These are phyloP conservation scores for Lemur catta DNA, from an alignment of 2,797 vertebrate genomes.

Conservation along the genomic window DNA sequence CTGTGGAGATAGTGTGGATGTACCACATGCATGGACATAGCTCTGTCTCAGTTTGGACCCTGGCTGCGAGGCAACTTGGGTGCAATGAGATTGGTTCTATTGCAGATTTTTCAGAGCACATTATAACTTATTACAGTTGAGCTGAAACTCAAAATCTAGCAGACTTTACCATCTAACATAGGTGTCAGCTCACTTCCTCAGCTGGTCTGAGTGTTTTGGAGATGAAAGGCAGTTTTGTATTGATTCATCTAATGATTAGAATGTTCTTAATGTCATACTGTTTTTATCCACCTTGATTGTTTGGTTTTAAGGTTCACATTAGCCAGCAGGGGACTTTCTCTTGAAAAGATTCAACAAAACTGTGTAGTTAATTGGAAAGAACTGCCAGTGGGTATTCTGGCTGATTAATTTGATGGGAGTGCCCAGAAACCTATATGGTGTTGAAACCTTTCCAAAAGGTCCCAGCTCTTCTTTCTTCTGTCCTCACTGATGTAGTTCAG, in stretches of 20 bases:
- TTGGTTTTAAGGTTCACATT: slow-evolving; percentile 7
- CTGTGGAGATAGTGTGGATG: not conserved
- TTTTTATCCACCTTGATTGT: not conserved
- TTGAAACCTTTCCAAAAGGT: not conserved
- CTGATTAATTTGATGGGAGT: not conserved
- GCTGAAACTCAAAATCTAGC: not conserved
- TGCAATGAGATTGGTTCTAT: not conserved
- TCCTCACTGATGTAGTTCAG: not conserved
- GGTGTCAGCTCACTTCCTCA: not conserved
- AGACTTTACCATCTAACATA: not conserved
- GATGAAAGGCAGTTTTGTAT: not conserved
- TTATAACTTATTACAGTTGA: not conserved
- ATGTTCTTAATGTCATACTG: not conserved
- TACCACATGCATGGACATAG: accelerated
- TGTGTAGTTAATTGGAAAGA: not conserved
- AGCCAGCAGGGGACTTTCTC: not conserved
- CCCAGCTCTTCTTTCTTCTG: not conserved
- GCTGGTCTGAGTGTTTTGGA: not conserved
- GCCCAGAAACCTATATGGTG: not conserved
- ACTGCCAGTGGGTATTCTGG: not conserved
- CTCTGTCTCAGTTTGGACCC: not conserved
- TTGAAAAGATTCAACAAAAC: not conserved
- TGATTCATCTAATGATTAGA: not conserved
- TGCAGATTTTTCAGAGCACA: not conserved
- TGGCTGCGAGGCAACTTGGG: not conserved